These are phyloP conservation scores for Sweltsa coloradensis DNA, from an alignment of 1,140 invertebrate genomes.

Conservation along the genomic window DNA sequence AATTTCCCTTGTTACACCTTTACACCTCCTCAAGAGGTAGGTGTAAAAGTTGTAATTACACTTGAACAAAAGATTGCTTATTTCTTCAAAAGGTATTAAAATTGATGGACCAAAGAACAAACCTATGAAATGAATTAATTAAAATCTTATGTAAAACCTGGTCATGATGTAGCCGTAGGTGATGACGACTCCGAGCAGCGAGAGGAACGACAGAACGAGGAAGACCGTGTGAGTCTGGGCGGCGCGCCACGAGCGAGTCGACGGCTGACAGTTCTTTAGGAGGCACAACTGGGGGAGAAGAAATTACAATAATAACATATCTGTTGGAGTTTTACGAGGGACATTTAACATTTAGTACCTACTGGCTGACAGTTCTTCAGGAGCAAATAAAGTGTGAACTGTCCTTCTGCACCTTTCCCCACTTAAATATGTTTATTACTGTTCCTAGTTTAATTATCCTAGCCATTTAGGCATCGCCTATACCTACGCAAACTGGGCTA, in stretches of 20 bases:
- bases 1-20: too few species aligned
- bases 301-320: background rate
- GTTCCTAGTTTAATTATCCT: too few species aligned
- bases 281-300: conserved; percentile 22
- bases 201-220: conserved; percentile 49
- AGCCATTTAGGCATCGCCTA: too few species aligned
- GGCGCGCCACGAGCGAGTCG: conserved; percentile 49
- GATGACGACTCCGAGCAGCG: conserved; percentile 41
- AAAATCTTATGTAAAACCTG: too few species aligned
- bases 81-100: too few species aligned
- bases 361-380: background rate
- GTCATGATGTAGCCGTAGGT: conserved; percentile 44
- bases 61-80: too few species aligned
- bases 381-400: background rate
- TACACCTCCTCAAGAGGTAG: too few species aligned
- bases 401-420: background rate
- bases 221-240: conserved; percentile 58
- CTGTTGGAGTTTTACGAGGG: background rate
- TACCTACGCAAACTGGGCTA: background rate
- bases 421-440: too few species aligned
- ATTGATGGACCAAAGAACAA: too few species aligned
- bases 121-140: too few species aligned
- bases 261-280: conserved; percentile 40
- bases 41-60: too few species aligned
- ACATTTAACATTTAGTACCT: background rate